Evolutionary conservation across 2,888 invertebrate species (phyloP).

Genomic region (Dyspetes luteomarginatus): DNA sequence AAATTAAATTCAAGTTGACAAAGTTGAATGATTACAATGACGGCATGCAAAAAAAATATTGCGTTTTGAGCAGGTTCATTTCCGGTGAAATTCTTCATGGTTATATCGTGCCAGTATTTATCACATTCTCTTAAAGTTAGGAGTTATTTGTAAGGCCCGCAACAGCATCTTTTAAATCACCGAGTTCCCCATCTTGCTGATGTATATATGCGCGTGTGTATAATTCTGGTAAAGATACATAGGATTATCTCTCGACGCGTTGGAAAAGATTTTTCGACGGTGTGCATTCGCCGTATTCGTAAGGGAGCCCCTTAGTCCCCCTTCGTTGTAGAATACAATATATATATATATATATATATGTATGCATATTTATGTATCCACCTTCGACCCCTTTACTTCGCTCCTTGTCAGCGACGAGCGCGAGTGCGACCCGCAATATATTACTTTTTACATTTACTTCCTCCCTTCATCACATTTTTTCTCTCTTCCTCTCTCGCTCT

Average conservation of each 20-base stretch:
- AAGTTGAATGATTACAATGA: not conserved
- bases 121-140: constrained; percentile 16
- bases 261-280: constrained; percentile 47
- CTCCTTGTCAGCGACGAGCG: constrained; percentile 49
- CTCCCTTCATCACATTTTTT: constrained; percentile 17
- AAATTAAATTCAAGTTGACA: not conserved
- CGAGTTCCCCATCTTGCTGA: constrained; percentile 25
- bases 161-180: constrained; percentile 44
- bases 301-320: constrained; percentile 53
- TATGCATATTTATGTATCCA: constrained; percentile 16
- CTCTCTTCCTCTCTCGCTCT: constrained; percentile 18
- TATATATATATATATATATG: constrained; percentile 27
- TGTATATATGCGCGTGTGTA: constrained; percentile 26
- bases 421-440: constrained; percentile 41
- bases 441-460: constrained; percentile 37
- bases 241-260: constrained; percentile 25
- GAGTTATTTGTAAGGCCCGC: constrained; percentile 49
- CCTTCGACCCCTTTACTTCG: constrained; percentile 59
- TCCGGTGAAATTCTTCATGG: not conserved
- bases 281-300: constrained; percentile 27
- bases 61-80: not conserved
- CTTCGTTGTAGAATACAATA: constrained; percentile 43
- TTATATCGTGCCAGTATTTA: constrained; percentile 2
- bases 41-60: not conserved
- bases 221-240: constrained; percentile 20